Percentiles rank a stretch among this genome's conserved stretches.
Evolutionary conservation across 2,797 vertebrate species (phyloP).

Genomic region (Syngnathus rostellatus): DNA sequence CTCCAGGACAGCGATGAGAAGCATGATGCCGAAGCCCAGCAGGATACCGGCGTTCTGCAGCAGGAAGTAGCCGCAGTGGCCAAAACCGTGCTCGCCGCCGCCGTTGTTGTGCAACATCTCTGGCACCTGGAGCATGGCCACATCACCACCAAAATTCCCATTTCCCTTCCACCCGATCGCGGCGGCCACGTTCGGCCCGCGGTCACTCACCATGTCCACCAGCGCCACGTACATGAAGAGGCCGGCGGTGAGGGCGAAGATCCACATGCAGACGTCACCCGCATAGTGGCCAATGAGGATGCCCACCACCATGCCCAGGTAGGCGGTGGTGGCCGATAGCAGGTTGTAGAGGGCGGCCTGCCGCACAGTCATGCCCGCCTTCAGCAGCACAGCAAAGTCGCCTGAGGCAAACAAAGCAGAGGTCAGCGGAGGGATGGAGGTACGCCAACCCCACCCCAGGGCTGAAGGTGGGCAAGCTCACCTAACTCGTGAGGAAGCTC

Average conservation of each 20-base stretch:
- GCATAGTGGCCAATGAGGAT: conserved; percentile 94
- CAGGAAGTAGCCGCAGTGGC: conserved; percentile 92
- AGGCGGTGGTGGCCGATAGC: conserved; percentile 88
- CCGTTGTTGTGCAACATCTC: conserved; percentile 98
- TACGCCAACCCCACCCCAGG: too few relatives aligned
- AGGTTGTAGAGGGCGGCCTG: conserved; percentile 92
- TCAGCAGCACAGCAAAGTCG: conserved; percentile 92
- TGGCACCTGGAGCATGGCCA: conserved; percentile 71
- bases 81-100: conserved; percentile 90
- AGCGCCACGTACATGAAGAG: conserved; percentile 97
- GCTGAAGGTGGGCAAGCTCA: conserved; percentile 50
- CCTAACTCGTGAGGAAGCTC: conserved; percentile 94
- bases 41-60: conserved; percentile 95
- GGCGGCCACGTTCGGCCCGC: too few relatives aligned
- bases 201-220: conserved; percentile 83
- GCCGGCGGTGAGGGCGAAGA: conserved; percentile 93
- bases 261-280: conserved; percentile 89
- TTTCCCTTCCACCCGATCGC: too few relatives aligned
- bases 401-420: conserved; percentile 60
- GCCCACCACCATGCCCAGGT: conserved; percentile 85
- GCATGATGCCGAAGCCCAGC: conserved; percentile 91
- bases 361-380: conserved; percentile 93
- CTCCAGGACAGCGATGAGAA: conserved; percentile 91
- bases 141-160: not conserved
- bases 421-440: not conserved